Percentiles rank a stretch among this genome's conserved stretches.
These are phyloP conservation scores for Torymus texanus DNA, from an alignment of 2,888 invertebrate species.

Conservation along the genomic window DNA sequence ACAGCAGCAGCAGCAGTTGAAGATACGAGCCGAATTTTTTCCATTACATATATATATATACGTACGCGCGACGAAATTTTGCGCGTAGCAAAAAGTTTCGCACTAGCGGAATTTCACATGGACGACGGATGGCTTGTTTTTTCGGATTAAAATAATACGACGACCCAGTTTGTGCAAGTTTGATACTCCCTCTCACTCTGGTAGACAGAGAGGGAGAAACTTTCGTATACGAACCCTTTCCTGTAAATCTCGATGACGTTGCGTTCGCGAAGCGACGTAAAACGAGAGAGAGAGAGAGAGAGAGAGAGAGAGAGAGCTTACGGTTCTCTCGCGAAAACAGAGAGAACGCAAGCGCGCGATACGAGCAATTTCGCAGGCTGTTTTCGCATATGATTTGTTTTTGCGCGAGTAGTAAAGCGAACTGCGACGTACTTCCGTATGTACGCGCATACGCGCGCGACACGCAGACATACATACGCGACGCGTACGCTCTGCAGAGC, in stretches of 20 bases:
- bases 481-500: too few relatives aligned
- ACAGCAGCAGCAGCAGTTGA: too few relatives aligned
- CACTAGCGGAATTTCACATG: not conserved
- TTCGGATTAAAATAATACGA: slow-evolving; percentile 43
- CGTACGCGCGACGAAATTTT: slow-evolving; percentile 11
- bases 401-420: not conserved
- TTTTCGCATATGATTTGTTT: slow-evolving; percentile 33
- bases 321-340: too few relatives aligned
- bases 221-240: not conserved
- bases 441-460: too few relatives aligned
- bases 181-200: not conserved
- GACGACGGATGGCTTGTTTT: slow-evolving; percentile 36
- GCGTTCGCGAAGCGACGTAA: not conserved
- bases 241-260: slow-evolving; percentile 33
- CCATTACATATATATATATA: not conserved
- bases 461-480: too few relatives aligned
- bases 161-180: slow-evolving; percentile 43
- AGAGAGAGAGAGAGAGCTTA: slow-evolving; percentile 11
- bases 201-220: slow-evolving; percentile 1
- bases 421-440: too few relatives aligned
- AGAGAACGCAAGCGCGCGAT: not conserved
- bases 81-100: not conserved
- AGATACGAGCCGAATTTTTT: slow-evolving; percentile 20
- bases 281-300: slow-evolving; percentile 39
- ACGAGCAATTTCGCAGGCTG: slow-evolving; percentile 28